Evolutionary conservation across 1,140 invertebrate genomes (phyloP), one percentile per base, ranked within the genome.

Genomic region (Metopolophium dirhodum): DNA sequence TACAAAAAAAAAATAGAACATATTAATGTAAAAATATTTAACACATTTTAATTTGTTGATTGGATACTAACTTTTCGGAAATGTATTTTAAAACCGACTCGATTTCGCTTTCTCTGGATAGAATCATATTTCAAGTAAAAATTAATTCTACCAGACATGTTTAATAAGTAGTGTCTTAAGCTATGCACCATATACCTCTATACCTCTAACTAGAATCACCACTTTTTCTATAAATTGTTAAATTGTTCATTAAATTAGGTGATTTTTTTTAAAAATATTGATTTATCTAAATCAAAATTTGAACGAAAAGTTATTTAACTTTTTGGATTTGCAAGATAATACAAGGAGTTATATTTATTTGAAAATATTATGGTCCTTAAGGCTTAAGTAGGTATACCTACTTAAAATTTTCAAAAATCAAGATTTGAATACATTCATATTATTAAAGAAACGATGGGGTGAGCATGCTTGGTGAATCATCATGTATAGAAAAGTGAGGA

Each of bases 71-170:
- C 45, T 45, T 86, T 45, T 45, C 23, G 2, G 26, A 45, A 47
- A 86, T 45, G 26, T 26, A 47, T 26, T 41, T 7, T n/a, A 88
- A 88, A 88, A 88, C 14, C 7, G 11, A 26, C 30, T 35, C 2
- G 4, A 37, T 1, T 54, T 35, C 7, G 41, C 49, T 57, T 89
- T 57, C 35, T 49, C n/a, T 49, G 18, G 14, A 47, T 87, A 47
- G 11, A 49, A 87, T 87, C 26, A 87, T 87, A n/a, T 57, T 89
- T 54, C 9, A 51, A 54, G 35, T 89, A 35, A 37, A 89, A 89
- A 89, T 89, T 35, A 54, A 89, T 37, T 22, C 22, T 11, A 89
- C 18, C 4, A 54, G 7, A 37, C 8, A 51, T 89, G 51, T 54
- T 54, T 89, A 54, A 20, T 87, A 51, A 88, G 35, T 22, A 88